A percentile compares a stretch with the other conserved stretches of the same genome.
phyloP scores from a whole-genome alignment of 2,797 vertebrate species.

The Apogon talboti region DNA sequence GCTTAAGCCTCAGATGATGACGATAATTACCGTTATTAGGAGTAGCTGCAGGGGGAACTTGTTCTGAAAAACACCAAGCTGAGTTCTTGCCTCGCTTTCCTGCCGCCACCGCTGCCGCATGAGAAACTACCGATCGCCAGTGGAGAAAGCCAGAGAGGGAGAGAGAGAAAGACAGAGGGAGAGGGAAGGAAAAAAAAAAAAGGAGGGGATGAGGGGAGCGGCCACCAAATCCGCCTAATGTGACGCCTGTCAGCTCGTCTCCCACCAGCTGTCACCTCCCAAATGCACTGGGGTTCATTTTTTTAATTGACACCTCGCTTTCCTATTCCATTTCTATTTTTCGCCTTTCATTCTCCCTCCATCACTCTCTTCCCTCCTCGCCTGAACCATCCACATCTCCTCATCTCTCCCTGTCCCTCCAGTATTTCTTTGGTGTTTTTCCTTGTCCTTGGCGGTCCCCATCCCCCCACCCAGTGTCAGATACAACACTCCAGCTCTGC shows the following conservation, averaged over 20 bases:
- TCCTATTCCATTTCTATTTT: conserved; percentile 84
- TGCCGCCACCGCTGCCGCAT: conserved; percentile 56
- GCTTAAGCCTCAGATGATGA: conserved; percentile 85
- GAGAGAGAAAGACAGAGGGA: conserved; percentile 71
- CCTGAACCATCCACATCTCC: conserved; percentile 64
- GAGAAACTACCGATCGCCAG: conserved; percentile 71
- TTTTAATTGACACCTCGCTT: conserved; percentile 98
- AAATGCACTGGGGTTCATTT: conserved; percentile 88
- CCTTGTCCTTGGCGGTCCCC: conserved; percentile 71
- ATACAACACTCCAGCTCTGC: conserved; percentile 67
- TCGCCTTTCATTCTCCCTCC: conserved; percentile 80
- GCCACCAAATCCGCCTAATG: conserved; percentile 87
- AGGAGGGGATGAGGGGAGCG: conserved; percentile 73
- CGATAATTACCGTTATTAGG: conserved; percentile 89
- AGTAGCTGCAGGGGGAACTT: conserved; percentile 87
- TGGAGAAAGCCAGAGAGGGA: conserved; percentile 70
- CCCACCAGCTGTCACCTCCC: conserved; percentile 91
- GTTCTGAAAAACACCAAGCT: conserved; percentile 83
- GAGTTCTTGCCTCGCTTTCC: conserved; percentile 71
- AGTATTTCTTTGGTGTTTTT: conserved; percentile 75
- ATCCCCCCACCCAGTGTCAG: conserved; percentile 63
- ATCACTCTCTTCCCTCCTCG: conserved; percentile 67
- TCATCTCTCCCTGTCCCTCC: conserved; percentile 68
- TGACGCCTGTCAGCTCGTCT: conserved; percentile 92
- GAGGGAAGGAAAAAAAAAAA: conserved; percentile 44